Percentiles rank a stretch among this genome's conserved stretches.
phyloP scores from a whole-genome alignment of 2,888 invertebrate species.

The Epicampocera succincta region DNA sequence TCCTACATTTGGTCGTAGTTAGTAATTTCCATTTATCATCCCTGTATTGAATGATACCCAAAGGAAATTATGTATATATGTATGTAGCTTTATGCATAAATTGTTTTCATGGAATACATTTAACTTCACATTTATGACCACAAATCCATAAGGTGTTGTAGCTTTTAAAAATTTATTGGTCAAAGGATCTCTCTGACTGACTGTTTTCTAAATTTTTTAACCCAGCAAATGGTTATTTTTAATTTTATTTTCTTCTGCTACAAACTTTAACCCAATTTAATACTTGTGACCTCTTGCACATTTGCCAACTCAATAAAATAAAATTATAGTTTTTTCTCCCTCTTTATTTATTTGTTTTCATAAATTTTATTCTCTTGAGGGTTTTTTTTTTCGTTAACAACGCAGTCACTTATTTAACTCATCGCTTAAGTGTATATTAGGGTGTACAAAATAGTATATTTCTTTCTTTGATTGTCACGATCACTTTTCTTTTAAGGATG shows the following conservation, averaged over 20 bases:
- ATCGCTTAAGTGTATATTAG: not conserved
- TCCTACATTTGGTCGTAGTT: no score
- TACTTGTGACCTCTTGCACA: slow-evolving; percentile 41
- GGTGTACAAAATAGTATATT: no score
- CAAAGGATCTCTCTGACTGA: slow-evolving; percentile 1
- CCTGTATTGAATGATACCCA: not conserved
- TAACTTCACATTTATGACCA: slow-evolving; percentile 10
- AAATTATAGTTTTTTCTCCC: slow-evolving; percentile 31
- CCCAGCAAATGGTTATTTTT: not conserved
- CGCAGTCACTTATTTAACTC: slow-evolving; percentile 23
- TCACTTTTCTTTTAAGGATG: no score
- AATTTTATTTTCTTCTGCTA: not conserved
- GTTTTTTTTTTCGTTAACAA: slow-evolving; percentile 3
- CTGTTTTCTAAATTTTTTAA: not conserved
- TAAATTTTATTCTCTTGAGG: not conserved
- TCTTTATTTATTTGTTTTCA: not conserved
- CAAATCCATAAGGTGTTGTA: slow-evolving; percentile 33
- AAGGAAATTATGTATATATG: slow-evolving; percentile 11
- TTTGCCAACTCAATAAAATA: slow-evolving; percentile 31
- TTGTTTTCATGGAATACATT: not conserved
- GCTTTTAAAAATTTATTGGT: slow-evolving; percentile 15
- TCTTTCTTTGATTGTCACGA: no score
- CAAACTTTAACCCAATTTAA: slow-evolving; percentile 41
- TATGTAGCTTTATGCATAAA: not conserved
- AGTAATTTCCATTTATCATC: no score